Percentiles rank a stretch among this genome's conserved stretches.
Evolutionary conservation across 2,888 invertebrate genomes (phyloP).

Genomic region (Cosmia pyralina): DNA sequence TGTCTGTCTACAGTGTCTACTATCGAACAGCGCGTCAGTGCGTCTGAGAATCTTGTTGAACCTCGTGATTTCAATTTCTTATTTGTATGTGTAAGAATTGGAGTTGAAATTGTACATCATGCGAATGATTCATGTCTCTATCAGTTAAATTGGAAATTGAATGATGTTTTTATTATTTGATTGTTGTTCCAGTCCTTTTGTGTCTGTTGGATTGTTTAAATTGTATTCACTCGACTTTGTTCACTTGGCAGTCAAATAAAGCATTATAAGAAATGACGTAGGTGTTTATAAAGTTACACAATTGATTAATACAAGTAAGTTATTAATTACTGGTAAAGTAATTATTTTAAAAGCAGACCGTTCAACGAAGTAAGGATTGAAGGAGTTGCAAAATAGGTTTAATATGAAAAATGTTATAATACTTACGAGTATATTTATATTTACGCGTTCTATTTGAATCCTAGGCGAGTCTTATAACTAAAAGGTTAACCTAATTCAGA

Average conservation of each 20-base stretch:
- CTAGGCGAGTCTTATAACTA: background rate
- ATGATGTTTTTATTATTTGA: slow-evolving; percentile 52
- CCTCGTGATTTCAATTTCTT: slow-evolving; percentile 63
- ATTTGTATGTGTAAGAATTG: slow-evolving; percentile 54
- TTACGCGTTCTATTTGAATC: background rate
- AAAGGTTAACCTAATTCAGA: background rate
- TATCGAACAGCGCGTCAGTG: slow-evolving; percentile 62
- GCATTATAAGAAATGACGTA: slow-evolving; percentile 10
- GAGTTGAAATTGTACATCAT: slow-evolving; percentile 41
- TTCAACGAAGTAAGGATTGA: background rate
- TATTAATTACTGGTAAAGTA: background rate
- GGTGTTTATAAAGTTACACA: slow-evolving; percentile 7
- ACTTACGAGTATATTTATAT: too few species aligned
- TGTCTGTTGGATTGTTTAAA: slow-evolving; percentile 37
- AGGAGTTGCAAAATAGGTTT: background rate
- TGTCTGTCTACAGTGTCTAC: slow-evolving; percentile 48
- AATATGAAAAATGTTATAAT: background rate
- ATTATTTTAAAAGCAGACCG: background rate
- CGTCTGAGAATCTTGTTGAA: slow-evolving; percentile 63
- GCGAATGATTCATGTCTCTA: slow-evolving; percentile 60
- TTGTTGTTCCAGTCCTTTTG: slow-evolving; percentile 47
- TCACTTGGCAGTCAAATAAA: slow-evolving; percentile 23
- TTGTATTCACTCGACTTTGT: slow-evolving; percentile 42
- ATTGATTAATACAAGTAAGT: background rate
- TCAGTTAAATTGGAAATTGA: slow-evolving; percentile 50